Evolutionary conservation across 2,888 invertebrate genomes (phyloP), one percentile per base, ranked within the genome.

Genomic region (Imbricaverruca yamaguchii): DNA sequence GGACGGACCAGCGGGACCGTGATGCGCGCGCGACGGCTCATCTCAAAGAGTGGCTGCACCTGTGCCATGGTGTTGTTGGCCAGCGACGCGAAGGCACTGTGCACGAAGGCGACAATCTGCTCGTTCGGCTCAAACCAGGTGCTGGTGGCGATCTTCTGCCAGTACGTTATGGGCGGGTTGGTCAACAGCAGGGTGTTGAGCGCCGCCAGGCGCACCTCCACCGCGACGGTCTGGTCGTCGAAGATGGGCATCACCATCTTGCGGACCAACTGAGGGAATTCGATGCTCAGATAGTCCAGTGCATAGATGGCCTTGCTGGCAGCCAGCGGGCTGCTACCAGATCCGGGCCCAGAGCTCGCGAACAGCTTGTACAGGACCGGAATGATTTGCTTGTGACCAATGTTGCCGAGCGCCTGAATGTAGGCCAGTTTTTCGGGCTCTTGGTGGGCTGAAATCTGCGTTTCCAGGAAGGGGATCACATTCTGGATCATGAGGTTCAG

Each of bases 121-220:
- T 84, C 83, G 83, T 85, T 85, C 53, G 83, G 83, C 80, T 86
- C 86, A 80, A 84, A 84, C 85, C 86, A 87, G n/a, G 87, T 85
- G 78, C 84, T 83, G 65, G 85, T 82, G 23, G 88, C 88, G 21
- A 89, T 82, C 81, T 87, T 85, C 83, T 88, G 86, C 81, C 87
- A 84, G 56, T 87, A 83, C 59, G 86, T 84, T 13, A 85, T 82
- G 57, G 85, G 83, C 9, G 87, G 87, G 21, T 84, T 82, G 59
- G 85, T 82, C 74, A 83, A 82, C 81, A 87, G 80, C 18, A 87
- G 82, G 80, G 86, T 84, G 59, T 85, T 83, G 82, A 87, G 85
- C 25, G 88, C 86, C 15, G 86, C 85, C 81, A 88, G 85, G 56
- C 88, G 85, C 59, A 88, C 80, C 21, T 85, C 84, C 39, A 85